A percentile compares a stretch with the other conserved stretches of the same genome.
phyloP scores from a whole-genome alignment of 2,113 vertebrate species.

The Malaclemys terrapin region DNA sequence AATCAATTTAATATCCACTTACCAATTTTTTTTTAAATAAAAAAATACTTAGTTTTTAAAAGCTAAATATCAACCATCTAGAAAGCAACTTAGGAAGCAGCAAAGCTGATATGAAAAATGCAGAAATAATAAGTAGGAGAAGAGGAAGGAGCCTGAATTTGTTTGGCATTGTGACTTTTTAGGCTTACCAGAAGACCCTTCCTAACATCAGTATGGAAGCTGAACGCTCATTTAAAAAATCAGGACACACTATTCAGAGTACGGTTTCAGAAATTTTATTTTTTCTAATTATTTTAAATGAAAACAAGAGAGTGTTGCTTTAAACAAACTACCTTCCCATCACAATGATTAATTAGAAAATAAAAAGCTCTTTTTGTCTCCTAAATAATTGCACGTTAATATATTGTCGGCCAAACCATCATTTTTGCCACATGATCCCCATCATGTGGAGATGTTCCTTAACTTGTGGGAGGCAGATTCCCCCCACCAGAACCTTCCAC shows the following conservation, averaged over 20 bases:
- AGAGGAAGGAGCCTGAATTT: not conserved
- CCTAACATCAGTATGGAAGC: accelerated
- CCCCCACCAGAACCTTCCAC: too few relatives aligned
- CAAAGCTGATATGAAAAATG: not conserved
- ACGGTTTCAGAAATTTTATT: not conserved
- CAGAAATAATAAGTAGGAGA: not conserved
- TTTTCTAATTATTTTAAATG: not conserved
- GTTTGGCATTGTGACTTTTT: not conserved
- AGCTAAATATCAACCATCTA: not conserved
- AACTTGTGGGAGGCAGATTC: not conserved
- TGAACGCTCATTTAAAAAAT: not conserved
- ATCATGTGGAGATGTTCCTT: not conserved
- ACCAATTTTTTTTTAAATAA: too few relatives aligned
- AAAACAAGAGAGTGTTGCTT: not conserved
- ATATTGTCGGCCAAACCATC: not conserved
- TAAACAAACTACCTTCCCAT: not conserved
- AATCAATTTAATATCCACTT: not conserved
- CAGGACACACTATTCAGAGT: not conserved
- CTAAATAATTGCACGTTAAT: not conserved
- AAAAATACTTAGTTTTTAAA: not conserved
- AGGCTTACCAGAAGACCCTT: not conserved
- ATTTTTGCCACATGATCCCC: not conserved
- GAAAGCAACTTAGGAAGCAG: not conserved
- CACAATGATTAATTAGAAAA: not conserved
- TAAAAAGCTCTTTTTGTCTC: not conserved